Percentiles rank a stretch among this genome's conserved stretches.
Conservation (phyloP, 2,797 vertebrate species). For the Acropternis orthonyx region DNA sequence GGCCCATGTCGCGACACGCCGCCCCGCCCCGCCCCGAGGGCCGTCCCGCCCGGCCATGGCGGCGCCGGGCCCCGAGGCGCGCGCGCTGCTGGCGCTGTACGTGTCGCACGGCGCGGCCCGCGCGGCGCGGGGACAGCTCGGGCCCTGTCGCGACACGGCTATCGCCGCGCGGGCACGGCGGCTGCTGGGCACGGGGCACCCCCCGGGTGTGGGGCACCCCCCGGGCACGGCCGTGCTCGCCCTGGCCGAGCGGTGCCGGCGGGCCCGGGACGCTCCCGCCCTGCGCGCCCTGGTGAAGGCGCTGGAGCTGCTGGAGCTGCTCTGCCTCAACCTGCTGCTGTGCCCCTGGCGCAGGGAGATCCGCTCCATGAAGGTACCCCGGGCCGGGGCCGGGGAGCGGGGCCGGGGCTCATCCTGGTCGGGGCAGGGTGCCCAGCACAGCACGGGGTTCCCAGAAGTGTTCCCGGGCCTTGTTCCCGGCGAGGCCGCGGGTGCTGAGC, state of each 20-base stretch:
- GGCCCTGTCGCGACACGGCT: neutral
- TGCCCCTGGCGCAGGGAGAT: slow-evolving; percentile 87
- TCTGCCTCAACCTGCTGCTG: slow-evolving; percentile 83
- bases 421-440: neutral
- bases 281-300: slow-evolving; percentile 62
- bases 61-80: too few species aligned
- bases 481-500: neutral
- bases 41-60: neutral
- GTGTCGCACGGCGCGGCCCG: neutral
- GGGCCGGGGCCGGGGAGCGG: too few species aligned
- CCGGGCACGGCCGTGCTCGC: neutral
- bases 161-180: neutral
- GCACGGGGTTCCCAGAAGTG: too few species aligned
- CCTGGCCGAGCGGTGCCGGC: slow-evolving; percentile 2
- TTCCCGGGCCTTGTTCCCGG: neutral
- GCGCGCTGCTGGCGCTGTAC: too few species aligned
- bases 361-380: slow-evolving; percentile 80
- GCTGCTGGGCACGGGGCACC: neutral
- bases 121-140: too few species aligned
- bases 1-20: too few species aligned
- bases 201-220: neutral
- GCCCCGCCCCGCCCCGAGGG: neutral
- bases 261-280: neutral
- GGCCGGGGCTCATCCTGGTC: neutral
- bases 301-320: slow-evolving; percentile 80